These are phyloP conservation scores for Gadopsis marmoratus DNA, from an alignment of 2,797 vertebrate genomes.

Conservation along the genomic window DNA sequence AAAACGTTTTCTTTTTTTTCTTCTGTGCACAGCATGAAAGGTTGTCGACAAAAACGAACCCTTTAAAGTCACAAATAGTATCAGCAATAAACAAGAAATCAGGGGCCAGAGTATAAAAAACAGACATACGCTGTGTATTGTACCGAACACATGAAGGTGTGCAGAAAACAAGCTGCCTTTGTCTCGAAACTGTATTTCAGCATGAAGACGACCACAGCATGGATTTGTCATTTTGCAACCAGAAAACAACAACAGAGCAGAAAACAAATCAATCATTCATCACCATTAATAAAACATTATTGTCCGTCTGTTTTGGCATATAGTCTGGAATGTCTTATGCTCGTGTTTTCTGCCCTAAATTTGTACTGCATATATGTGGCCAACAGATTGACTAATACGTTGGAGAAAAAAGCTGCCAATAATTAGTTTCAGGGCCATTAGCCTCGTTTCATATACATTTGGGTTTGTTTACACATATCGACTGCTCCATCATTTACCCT, in stretches of 20 bases:
- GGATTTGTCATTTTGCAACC: constrained; percentile 7
- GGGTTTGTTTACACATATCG: constrained; percentile 43
- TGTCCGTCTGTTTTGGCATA: constrained; percentile 6
- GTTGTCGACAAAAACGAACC: constrained; percentile 67
- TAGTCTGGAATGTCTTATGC: constrained; percentile 16
- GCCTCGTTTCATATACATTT: constrained; percentile 36
- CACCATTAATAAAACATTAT: constrained; percentile 16
- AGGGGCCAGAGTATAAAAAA: neutral
- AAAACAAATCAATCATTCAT: constrained; percentile 37
- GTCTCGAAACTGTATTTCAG: neutral
- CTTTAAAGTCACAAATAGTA: constrained; percentile 40
- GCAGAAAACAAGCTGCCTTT: neutral
- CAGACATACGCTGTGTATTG: too few species aligned
- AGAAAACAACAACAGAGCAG: constrained; percentile 6
- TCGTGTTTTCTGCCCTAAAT: constrained; percentile 7
- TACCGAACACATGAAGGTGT: neutral
- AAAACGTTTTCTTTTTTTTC: constrained; percentile 64
- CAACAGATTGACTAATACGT: constrained; percentile 9
- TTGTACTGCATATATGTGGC: neutral
- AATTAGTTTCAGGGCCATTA: constrained; percentile 31
- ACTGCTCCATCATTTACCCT: constrained; percentile 44
- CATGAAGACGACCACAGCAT: neutral
- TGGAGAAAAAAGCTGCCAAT: constrained; percentile 18
- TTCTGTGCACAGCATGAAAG: constrained; percentile 61
- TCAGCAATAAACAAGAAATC: constrained; percentile 6